These are phyloP conservation scores for Nomada hirtipes DNA, from an alignment of 2,888 invertebrate genomes.

Conservation along the genomic window DNA sequence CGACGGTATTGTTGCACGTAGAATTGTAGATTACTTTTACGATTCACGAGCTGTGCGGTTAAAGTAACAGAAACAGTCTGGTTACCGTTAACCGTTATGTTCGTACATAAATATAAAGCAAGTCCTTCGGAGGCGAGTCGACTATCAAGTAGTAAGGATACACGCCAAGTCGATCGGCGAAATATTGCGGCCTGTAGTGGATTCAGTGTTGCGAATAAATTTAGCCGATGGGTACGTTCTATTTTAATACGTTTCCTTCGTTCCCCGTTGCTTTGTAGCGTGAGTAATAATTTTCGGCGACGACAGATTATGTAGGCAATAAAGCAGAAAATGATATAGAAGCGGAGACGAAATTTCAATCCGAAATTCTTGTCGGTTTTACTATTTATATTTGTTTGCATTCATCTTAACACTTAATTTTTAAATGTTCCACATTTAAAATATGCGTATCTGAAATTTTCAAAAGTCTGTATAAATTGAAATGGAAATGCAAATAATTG, in stretches of 20 bases:
- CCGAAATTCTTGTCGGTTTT: too few relatives aligned
- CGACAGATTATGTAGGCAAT: too few relatives aligned
- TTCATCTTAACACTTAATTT: too few relatives aligned
- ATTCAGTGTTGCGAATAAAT: constrained; percentile 49
- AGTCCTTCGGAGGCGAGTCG: constrained; percentile 53
- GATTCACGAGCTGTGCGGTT: constrained; percentile 49
- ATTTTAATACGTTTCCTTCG: background rate
- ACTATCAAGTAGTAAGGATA: constrained; percentile 73
- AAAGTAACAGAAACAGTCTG: constrained; percentile 45
- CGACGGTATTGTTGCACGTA: constrained; percentile 41
- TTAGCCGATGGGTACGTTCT: constrained; percentile 22
- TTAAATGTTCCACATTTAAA: too few relatives aligned
- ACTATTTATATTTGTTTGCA: too few relatives aligned
- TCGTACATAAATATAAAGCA: constrained; percentile 63
- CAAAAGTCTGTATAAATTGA: background rate
- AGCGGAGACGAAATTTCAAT: too few relatives aligned
- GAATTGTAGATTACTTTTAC: constrained; percentile 58
- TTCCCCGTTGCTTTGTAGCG: too few relatives aligned
- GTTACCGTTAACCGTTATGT: constrained; percentile 57
- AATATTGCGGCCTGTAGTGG: constrained; percentile 49
- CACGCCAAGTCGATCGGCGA: constrained; percentile 64
- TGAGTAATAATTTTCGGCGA: too few relatives aligned
- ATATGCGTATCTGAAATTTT: background rate
- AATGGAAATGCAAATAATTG: background rate
- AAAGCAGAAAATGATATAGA: too few relatives aligned